Conservation (phyloP, 2,113 vertebrate genomes). For the Erinaceus europaeus region DNA sequence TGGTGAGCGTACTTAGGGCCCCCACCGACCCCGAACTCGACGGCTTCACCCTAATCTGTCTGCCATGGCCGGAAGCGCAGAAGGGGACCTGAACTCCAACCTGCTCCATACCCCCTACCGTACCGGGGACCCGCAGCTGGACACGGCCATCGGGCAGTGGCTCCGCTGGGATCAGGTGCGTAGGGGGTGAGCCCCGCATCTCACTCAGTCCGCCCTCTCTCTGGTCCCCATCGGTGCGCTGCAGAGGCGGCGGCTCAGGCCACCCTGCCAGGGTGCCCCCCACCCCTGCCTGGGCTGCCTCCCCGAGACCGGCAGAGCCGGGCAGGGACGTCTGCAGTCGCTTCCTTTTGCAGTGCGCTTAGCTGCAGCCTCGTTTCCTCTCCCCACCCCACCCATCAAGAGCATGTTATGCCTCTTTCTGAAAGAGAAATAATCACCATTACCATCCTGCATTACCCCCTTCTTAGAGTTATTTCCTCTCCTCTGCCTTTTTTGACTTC, state of each 20-base stretch:
- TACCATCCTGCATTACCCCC: background rate
- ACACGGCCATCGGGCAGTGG: slow-evolving; percentile 88
- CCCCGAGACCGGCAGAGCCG: background rate
- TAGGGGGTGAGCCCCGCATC: slow-evolving; percentile 5
- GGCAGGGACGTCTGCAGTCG: background rate
- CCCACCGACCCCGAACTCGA: background rate
- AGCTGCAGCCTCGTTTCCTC: background rate
- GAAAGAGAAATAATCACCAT: background rate
- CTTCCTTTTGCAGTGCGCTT: slow-evolving; percentile 33
- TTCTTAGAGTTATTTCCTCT: slow-evolving; percentile 32
- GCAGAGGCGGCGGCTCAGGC: background rate
- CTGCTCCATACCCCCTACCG: slow-evolving; percentile 68
- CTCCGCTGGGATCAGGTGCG: slow-evolving; percentile 92
- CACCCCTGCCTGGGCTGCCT: slow-evolving; percentile 4
- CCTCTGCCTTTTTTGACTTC: slow-evolving; percentile 37
- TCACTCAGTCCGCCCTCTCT: background rate
- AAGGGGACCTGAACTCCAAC: slow-evolving; percentile 87
- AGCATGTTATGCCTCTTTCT: background rate
- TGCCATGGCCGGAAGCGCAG: slow-evolving; percentile 80
- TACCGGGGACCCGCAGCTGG: slow-evolving; percentile 88
- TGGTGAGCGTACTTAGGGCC: slow-evolving; percentile 29
- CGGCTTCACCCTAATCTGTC: background rate
- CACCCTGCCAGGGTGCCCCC: slow-evolving; percentile 28
- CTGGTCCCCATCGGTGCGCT: slow-evolving; percentile 43
- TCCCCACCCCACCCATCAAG: background rate